Base-by-base conservation (phyloP, 2,797 vertebrate species). In the Periparus ater region DNA sequence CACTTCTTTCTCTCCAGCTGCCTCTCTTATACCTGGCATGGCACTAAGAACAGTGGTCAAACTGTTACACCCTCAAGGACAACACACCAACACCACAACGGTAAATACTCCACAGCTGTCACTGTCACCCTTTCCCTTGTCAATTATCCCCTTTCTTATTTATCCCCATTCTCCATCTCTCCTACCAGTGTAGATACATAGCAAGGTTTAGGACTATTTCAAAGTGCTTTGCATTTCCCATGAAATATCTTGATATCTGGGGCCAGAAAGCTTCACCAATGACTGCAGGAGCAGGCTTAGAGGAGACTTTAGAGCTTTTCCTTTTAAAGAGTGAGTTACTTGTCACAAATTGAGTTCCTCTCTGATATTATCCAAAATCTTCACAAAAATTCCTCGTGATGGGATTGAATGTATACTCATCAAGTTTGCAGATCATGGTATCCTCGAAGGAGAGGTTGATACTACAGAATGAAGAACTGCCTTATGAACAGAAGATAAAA, bases 81-180 rank as follows among this genome's bases (percentile, higher is more conserved):
- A 36, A 3, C 7, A 27, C 19, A 47, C 29, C 18, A 63, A 38
- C 9, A 42, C 7, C 0, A 0, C 44, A 67, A 13, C 9, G 10
- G 17, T 51, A 47, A 80, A 73, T 66, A 61, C 30, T 40, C 6
- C 47, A 27, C 17, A 63, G 30, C 3, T 65, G 34, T 77, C 26
- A 36, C 34, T 58, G 19, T 29, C 11, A 44, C 16, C 11, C 10
- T 34, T 84, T 82, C 10, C 9, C 9, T 44, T 36, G 22, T 25
- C 26, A 85, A 71, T 63, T 89, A 62, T 34, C 10, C 7, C 3
- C 6, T 71, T 60, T 63, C 36, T 36, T 23, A 67, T 58, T 60
- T 77, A n/a, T 51, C 19, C 7, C 4, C 19, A 27, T 71, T 50
- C 73, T 60, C 36, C 5, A 0, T 50, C 10, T 61, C 14, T 71